A percentile compares a stretch with the other conserved stretches of the same genome.
Conservation (phyloP, 1,140 invertebrate genomes). For the Cydia splendana region DNA sequence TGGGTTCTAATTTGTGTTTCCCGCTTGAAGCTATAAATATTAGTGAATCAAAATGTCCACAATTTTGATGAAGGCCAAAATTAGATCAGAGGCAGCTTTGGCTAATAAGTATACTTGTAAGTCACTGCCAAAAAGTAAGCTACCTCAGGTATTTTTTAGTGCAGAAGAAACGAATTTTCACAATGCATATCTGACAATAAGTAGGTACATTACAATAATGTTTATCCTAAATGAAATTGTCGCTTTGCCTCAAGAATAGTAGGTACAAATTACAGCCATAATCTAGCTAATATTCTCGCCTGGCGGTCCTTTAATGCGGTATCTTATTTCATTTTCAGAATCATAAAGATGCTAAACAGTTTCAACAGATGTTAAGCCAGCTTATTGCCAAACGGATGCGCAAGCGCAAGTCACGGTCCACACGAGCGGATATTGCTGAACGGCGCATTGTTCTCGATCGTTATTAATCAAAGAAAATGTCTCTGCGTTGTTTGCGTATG, state of each 20-base stretch:
- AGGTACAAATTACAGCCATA: background rate
- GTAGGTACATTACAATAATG: too few species aligned
- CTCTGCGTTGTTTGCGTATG: slow-evolving; percentile 13
- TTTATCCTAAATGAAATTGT: background rate
- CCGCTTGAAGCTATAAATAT: too few species aligned
- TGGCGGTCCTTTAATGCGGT: background rate
- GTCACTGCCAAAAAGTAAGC: too few species aligned
- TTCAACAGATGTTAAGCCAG: slow-evolving; percentile 21
- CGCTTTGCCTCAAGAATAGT: background rate
- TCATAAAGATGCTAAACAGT: slow-evolving; percentile 12
- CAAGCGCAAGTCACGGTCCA: slow-evolving; percentile 27
- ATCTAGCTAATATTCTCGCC: background rate
- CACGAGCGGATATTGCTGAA: slow-evolving; percentile 31
- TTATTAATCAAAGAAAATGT: slow-evolving; percentile 32
- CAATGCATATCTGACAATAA: too few species aligned
- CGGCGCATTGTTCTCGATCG: slow-evolving; percentile 25
- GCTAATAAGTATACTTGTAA: too few species aligned
- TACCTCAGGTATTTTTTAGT: too few species aligned
- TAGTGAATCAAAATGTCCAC: too few species aligned
- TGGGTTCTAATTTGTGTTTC: too few species aligned
- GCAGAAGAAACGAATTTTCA: too few species aligned
- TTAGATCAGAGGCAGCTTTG: too few species aligned
- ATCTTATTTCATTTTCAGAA: slow-evolving; percentile 2
- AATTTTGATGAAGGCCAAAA: too few species aligned
- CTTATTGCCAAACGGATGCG: slow-evolving; percentile 29